phyloP scores from a whole-genome alignment of 1,140 invertebrate genomes.

The Nasonia giraulti region DNA sequence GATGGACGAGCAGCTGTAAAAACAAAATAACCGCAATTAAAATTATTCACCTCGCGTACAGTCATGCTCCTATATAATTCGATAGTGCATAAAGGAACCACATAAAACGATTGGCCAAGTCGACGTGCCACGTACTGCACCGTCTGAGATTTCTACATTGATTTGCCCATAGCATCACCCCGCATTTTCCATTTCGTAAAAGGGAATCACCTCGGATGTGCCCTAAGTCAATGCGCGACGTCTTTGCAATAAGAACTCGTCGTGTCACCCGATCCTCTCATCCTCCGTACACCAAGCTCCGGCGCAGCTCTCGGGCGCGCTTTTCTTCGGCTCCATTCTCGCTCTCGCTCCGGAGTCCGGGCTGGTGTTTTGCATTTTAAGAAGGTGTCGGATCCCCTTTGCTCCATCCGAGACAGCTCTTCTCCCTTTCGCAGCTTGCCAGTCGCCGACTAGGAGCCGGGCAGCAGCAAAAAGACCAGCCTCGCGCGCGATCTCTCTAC shows the following conservation, averaged over 20 bases:
- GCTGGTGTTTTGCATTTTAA: constrained; percentile 73
- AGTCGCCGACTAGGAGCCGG: constrained; percentile 41
- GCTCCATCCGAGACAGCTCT: constrained; percentile 60
- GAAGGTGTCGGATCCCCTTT: constrained; percentile 69
- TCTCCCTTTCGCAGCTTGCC: constrained; percentile 42
- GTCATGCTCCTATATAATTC: too few relatives aligned
- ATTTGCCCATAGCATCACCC: constrained; percentile 28
- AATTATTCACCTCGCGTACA: too few relatives aligned
- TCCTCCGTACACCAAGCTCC: background rate
- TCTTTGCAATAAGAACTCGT: constrained; percentile 60
- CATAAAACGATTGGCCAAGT: too few relatives aligned
- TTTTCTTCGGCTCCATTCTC: constrained; percentile 33
- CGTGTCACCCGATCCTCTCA: constrained; percentile 50
- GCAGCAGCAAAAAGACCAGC: constrained; percentile 9
- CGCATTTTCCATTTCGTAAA: constrained; percentile 29
- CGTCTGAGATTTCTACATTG: constrained; percentile 54
- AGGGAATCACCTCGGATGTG: constrained; percentile 47
- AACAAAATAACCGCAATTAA: too few relatives aligned
- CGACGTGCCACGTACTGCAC: too few relatives aligned
- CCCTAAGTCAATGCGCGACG: constrained; percentile 60
- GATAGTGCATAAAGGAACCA: too few relatives aligned
- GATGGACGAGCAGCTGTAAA: too few relatives aligned
- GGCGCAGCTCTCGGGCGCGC: constrained; percentile 14
- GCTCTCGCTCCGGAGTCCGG: constrained; percentile 45
- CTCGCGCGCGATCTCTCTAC: background rate